phyloP scores from a whole-genome alignment of 2,888 invertebrate species.

The Melinaea menophilus region DNA sequence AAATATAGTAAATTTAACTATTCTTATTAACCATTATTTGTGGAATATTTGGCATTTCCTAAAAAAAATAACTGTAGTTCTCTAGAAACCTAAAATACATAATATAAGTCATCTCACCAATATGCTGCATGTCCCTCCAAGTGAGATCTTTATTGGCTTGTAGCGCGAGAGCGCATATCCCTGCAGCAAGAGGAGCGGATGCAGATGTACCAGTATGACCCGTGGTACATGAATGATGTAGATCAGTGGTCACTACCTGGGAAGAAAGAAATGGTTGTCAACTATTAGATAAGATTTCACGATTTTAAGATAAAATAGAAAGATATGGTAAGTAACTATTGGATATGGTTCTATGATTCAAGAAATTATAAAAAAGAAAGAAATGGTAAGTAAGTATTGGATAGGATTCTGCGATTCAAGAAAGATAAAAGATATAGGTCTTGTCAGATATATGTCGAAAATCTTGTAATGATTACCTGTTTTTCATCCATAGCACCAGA shows the following conservation, averaged over 20 bases:
- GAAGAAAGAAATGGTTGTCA: constrained; percentile 3
- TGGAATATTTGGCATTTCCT: too few species aligned
- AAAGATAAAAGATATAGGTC: too few species aligned
- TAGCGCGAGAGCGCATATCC: constrained; percentile 94
- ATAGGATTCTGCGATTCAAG: background rate
- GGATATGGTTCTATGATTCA: too few species aligned
- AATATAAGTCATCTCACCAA: constrained; percentile 64
- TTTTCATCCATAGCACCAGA: constrained; percentile 94
- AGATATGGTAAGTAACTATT: too few species aligned
- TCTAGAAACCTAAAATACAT: background rate
- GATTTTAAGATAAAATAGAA: too few species aligned
- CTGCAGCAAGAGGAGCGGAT: constrained; percentile 96
- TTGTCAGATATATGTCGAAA: too few species aligned
- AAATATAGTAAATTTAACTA: too few species aligned
- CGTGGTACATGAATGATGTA: constrained; percentile 95
- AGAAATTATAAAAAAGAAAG: too few species aligned
- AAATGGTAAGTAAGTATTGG: background rate
- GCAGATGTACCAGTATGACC: constrained; percentile 96
- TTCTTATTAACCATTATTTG: too few species aligned
- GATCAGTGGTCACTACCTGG: constrained; percentile 92
- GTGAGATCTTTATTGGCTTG: constrained; percentile 95
- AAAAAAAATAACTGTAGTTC: constrained; percentile 1
- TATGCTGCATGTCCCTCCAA: constrained; percentile 99
- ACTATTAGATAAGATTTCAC: too few species aligned
- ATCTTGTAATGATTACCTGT: constrained; percentile 74